Base-by-base conservation (phyloP, 2,888 invertebrate species). In the Coenonympha arcania region DNA sequence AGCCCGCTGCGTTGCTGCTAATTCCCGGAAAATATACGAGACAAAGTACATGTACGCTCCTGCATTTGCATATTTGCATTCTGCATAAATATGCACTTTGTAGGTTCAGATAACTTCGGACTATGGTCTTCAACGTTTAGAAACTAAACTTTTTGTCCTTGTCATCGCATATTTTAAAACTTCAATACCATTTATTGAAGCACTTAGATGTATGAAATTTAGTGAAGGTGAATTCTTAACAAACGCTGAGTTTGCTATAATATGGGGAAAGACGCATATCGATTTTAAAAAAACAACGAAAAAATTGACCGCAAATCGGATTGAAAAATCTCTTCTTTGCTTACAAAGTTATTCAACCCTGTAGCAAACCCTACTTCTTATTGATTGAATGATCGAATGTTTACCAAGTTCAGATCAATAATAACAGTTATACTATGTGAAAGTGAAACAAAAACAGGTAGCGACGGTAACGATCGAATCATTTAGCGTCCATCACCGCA, bases 371-470 rank as follows among this genome's bases (percentile, higher is more conserved):
- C 11, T 18, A 18, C 5, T 28, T n/a, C n/a, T 20, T 13, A 11
- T 41, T 28, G 9, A 18, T 1, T 6, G 8, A 44, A 20, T 5
- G 16, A 15, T 41, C n/a, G 6, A 43, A 43, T 15, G 11, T 20
- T 20, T 15, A 31, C 34, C 22, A 24, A 34, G 22, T 34, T 20
- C 22, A 16, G 2, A 45, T 28, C 13, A 20, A 49, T 19, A 8
- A 5, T 47, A 48, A 50, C 36, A 46, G 50, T 26, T 8, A n/a
- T n/a, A n/a, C n/a, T n/a, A 11, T 15, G 8, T 22, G 42, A 33
- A 52, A 48, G 48, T 52, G 48, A 52, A 52, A 52, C 19, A 52
- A 52, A 50, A 40, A 43, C 52, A 36, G 11, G 26, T 48, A 48
- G 44, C 42, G 43, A 47, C 43, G 11, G 26, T 48, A 48, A 48